Conservation (phyloP, 2,888 invertebrate species). For the Orthosia gracilis region DNA sequence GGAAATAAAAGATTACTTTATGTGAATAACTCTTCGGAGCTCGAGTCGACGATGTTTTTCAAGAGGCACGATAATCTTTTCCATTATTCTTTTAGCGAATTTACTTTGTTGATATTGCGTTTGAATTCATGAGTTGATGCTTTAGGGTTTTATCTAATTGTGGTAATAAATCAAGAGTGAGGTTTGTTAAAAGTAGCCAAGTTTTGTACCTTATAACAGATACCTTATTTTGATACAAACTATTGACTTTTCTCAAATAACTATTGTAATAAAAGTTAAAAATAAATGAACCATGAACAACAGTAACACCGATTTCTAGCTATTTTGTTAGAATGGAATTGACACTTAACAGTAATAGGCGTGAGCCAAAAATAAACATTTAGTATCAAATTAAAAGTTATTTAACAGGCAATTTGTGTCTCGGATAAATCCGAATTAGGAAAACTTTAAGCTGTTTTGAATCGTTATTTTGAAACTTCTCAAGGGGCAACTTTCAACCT, state of each 20-base stretch:
- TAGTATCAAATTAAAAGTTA: constrained; percentile 19
- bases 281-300: constrained; percentile 10
- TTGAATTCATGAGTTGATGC: constrained; percentile 39
- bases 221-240: neutral
- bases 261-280: neutral
- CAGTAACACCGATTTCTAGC: neutral
- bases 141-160: constrained; percentile 44
- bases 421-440: neutral
- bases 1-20: constrained; percentile 85
- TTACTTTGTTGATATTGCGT: constrained; percentile 76
- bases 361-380: constrained; percentile 11
- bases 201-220: neutral
- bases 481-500: constrained; percentile 6
- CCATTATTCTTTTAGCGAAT: constrained; percentile 81
- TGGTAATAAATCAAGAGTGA: constrained; percentile 27
- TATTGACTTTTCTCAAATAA: neutral
- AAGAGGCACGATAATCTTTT: constrained; percentile 81
- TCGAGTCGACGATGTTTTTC: constrained; percentile 80
- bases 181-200: neutral
- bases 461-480: constrained; percentile 21
- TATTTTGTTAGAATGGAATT: constrained; percentile 11
- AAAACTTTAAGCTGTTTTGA: constrained; percentile 34
- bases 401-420: constrained; percentile 1
- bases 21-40: constrained; percentile 81
- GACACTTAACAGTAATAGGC: constrained; percentile 25